Base-by-base conservation (phyloP, 2,113 vertebrate species). In the Lontra canadensis region DNA sequence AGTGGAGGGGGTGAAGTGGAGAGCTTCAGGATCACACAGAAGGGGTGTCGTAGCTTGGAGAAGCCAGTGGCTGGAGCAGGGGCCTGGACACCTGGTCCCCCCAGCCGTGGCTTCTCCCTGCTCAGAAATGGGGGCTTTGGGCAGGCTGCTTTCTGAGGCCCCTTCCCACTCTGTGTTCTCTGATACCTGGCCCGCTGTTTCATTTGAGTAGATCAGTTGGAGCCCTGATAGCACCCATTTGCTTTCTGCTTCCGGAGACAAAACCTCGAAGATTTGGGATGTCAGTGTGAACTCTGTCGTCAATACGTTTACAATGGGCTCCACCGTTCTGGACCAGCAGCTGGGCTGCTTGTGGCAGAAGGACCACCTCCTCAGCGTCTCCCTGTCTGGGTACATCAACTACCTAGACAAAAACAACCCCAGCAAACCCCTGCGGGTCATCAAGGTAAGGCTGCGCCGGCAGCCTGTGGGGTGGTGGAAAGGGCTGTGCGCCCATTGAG, bases 271-370 rank as follows among this genome's bases (percentile, higher is more conserved):
- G 97, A 99, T 99, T 61, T 99, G 99, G 99, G 99, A 99, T 36
- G 99, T 99, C 73, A 98, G 90, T 26, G 98, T 99, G 90, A 99
- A 99, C 94, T 99, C 99, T 0, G 82, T 99, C 2, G 99, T 99
- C 98, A 99, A 59, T 97, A 99, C 99, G 39, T 99, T 99, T 97
- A 99, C 99, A 92, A 98, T 99, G 99, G 99, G 99, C 97, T 97
- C 98, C 73, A 99, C 99, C 0, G 99, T 99, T 47, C 92, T 99
- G 92, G 99, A 99, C 98, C 99, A 99, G 98, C 99, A 99, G 99
- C 98, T 99, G 98, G 99, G 99, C 97, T 99, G 99, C 98, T 98
- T 99, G 94, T 99, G 99, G 99, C 99, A 99, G 98, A 99, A 99
- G 34, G 98, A 99, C 96, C 99, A 99, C 98, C 99, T 99, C 95